Evolutionary conservation across 2,888 invertebrate species (phyloP).

Genomic region (Macroteleia sp.): DNA sequence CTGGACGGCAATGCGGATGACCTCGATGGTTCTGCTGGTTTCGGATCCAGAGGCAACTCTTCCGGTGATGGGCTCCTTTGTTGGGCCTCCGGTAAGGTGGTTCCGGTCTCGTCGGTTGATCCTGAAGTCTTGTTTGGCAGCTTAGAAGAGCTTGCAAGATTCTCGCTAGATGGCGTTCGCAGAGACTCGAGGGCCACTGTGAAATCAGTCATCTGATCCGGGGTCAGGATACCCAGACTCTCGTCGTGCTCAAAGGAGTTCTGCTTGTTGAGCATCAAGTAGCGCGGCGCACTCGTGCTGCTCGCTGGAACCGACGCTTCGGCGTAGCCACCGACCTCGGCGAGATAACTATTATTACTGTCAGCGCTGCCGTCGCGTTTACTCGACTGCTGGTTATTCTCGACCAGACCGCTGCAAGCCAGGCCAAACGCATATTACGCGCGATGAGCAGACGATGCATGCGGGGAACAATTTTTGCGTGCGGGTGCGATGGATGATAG

Average conservation of each 20-base stretch:
- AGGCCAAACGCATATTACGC: conserved; percentile 44
- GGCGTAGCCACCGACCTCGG: conserved; percentile 86
- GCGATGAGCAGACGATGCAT: conserved; percentile 25
- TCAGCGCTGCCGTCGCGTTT: conserved; percentile 76
- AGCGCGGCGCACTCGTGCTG: conserved; percentile 70
- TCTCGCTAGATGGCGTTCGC: conserved; percentile 88
- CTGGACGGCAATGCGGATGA: conserved; percentile 82
- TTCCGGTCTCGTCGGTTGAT: conserved; percentile 68
- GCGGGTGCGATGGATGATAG: neutral
- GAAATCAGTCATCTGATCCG: conserved; percentile 93
- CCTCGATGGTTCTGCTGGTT: conserved; percentile 71
- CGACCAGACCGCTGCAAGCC: conserved; percentile 71
- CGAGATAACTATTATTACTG: conserved; percentile 70
- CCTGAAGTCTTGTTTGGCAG: conserved; percentile 71
- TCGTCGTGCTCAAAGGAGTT: conserved; percentile 93
- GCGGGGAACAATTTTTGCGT: conserved; percentile 15
- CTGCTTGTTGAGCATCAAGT: conserved; percentile 87
- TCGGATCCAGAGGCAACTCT: conserved; percentile 91
- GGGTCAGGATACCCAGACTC: conserved; percentile 93
- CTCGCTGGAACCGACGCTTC: conserved; percentile 80
- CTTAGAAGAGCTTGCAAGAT: conserved; percentile 82
- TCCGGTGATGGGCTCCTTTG: conserved; percentile 94
- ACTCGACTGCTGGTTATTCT: conserved; percentile 72
- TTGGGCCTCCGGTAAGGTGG: conserved; percentile 53
- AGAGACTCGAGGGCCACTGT: conserved; percentile 86